Conservation (phyloP, 2,888 invertebrate genomes). For the Cecidostiba fungosa region DNA sequence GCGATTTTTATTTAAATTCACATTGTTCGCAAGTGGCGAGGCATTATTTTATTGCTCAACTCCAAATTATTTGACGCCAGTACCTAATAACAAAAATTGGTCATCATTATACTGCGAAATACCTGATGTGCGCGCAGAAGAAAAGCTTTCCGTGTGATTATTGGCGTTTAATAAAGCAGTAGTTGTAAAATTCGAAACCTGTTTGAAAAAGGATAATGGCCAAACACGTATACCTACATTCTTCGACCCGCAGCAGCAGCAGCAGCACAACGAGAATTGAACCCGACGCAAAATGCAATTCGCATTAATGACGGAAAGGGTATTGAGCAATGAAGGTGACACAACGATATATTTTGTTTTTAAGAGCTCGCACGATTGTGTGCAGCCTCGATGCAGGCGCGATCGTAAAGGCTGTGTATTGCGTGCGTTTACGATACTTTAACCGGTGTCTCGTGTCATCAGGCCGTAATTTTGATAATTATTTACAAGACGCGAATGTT, state of each 20-base stretch:
- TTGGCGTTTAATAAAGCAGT: neutral
- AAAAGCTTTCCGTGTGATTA: neutral
- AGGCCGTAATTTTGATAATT: conserved; percentile 39
- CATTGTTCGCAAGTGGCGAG: neutral
- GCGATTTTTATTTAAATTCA: too few relatives aligned
- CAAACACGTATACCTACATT: neutral
- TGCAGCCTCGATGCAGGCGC: neutral
- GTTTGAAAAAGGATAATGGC: neutral
- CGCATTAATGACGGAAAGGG: conserved; percentile 1
- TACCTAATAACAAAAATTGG: neutral
- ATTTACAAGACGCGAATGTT: conserved; percentile 8
- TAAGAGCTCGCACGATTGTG: conserved; percentile 23
- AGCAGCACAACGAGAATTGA: neutral
- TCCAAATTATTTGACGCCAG: neutral
- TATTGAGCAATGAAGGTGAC: conserved; percentile 42
- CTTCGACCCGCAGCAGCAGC: neutral
- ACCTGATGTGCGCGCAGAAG: neutral
- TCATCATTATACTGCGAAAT: neutral
- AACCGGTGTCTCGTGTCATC: neutral
- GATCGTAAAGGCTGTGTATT: conserved; percentile 22
- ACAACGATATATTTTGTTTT: conserved; percentile 32
- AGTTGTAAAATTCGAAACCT: neutral
- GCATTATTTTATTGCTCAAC: neutral
- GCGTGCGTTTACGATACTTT: conserved; percentile 21
- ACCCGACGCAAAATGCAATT: neutral